Percentiles rank a stretch among this genome's conserved stretches.
Evolutionary conservation across 2,888 invertebrate species (phyloP).

Genomic region (Eubasilissa splendida): DNA sequence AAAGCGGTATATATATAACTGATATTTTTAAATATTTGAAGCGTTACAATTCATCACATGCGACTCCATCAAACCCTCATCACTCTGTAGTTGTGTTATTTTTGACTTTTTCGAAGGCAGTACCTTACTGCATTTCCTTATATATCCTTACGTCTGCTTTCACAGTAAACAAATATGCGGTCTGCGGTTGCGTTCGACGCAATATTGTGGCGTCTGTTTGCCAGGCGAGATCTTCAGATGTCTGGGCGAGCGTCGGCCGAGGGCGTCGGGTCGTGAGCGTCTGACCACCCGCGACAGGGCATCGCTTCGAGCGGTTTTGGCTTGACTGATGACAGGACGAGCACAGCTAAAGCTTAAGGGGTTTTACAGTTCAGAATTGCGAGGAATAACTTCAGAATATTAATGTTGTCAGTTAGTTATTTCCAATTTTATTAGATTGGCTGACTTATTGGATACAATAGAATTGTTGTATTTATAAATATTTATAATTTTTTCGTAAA

Average conservation of each 20-base stretch:
- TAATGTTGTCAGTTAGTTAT: too few relatives aligned
- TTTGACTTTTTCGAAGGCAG: background rate
- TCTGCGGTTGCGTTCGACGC: constrained; percentile 37
- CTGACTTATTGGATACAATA: too few relatives aligned
- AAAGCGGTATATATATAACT: too few relatives aligned
- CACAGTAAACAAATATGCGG: constrained; percentile 44
- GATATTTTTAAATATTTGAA: too few relatives aligned
- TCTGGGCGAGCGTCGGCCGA: constrained; percentile 1
- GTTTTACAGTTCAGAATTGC: too few relatives aligned
- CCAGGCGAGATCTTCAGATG: constrained; percentile 40
- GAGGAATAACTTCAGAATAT: too few relatives aligned
- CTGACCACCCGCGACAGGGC: background rate
- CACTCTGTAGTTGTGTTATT: too few relatives aligned
- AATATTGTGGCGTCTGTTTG: constrained; percentile 51
- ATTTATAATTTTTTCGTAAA: too few relatives aligned
- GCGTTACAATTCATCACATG: too few relatives aligned
- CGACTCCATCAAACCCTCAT: too few relatives aligned
- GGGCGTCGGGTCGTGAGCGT: constrained; percentile 6
- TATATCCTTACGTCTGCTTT: background rate
- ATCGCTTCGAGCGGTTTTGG: background rate
- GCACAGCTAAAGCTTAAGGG: background rate
- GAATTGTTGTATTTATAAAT: too few relatives aligned
- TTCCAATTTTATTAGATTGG: too few relatives aligned
- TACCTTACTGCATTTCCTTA: background rate
- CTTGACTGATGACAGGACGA: background rate